A percentile compares a stretch with the other conserved stretches of the same genome.
These are phyloP conservation scores for Drosophila quasianomalipes DNA, from an alignment of 2,888 invertebrate genomes.

Conservation along the genomic window DNA sequence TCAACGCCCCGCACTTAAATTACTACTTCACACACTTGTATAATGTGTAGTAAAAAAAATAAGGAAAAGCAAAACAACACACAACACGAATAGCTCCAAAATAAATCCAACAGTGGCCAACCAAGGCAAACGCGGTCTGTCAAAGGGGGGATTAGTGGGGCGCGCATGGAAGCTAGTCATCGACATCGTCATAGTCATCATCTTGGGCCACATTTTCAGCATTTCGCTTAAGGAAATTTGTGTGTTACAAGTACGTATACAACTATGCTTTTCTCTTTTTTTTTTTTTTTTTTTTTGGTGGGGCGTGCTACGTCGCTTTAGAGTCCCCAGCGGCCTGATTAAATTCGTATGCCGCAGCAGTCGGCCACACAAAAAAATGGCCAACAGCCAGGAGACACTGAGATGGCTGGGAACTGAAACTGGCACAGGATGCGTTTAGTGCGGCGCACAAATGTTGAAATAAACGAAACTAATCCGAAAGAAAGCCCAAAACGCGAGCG, in stretches of 20 bases:
- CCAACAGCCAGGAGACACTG: constrained; percentile 41
- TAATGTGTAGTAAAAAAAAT: constrained; percentile 68
- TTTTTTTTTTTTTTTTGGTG: constrained; percentile 13
- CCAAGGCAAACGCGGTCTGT: background rate
- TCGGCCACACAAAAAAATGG: constrained; percentile 34
- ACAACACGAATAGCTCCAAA: constrained; percentile 53
- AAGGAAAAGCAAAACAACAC: constrained; percentile 24
- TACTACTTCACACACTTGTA: constrained; percentile 81
- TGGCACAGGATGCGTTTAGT: constrained; percentile 72
- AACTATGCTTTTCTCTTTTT: constrained; percentile 32
- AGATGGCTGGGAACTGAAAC: constrained; percentile 34
- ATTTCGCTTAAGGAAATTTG: constrained; percentile 72
- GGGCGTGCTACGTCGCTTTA: constrained; percentile 55
- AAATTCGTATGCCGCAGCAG: constrained; percentile 65
- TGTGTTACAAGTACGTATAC: constrained; percentile 29
- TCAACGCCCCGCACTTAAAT: constrained; percentile 73
- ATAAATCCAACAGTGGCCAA: constrained; percentile 48
- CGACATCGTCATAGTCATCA: constrained; percentile 74
- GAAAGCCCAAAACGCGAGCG: constrained; percentile 69
- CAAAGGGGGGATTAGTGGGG: background rate
- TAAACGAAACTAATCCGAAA: constrained; percentile 80
- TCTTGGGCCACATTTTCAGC: constrained; percentile 58
- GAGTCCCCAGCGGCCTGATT: constrained; percentile 80
- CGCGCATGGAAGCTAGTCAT: constrained; percentile 58
- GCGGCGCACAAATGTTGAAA: constrained; percentile 76